Percentiles rank a stretch among this genome's conserved stretches.
phyloP scores from a whole-genome alignment of 37 sponge, comb jelly and placozoan species.

The Beroe ovata region DNA sequence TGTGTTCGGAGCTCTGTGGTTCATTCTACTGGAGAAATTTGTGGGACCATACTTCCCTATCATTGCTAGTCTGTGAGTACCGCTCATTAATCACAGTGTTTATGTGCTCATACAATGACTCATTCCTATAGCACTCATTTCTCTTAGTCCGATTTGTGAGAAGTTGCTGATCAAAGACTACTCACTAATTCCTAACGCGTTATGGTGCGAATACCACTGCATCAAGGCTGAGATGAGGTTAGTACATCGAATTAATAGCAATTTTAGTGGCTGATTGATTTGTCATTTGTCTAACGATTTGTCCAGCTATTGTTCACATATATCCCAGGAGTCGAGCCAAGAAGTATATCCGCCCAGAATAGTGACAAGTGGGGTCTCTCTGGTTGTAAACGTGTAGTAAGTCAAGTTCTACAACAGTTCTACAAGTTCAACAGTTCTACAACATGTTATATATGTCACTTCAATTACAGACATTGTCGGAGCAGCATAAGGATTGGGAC shows the following conservation, averaged over 20 bases:
- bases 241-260: not conserved
- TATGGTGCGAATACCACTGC: conserved; percentile 64
- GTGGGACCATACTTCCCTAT: conserved; percentile 65
- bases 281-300: no score
- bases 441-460: no score
- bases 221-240: conserved; percentile 53
- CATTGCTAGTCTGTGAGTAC: conserved; percentile 25
- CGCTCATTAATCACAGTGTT: not conserved
- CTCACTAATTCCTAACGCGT: conserved; percentile 57
- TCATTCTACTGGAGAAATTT: conserved; percentile 58
- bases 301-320: no score
- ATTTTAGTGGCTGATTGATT: not conserved
- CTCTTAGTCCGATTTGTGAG: conserved; percentile 55
- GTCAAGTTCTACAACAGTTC: no score
- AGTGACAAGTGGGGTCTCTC: no score
- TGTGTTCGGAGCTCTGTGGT: conserved; percentile 18
- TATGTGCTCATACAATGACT: no score
- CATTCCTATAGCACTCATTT: no score
- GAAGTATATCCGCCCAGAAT: conserved; percentile 29
- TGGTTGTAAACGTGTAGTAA: no score
- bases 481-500: no score
- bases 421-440: no score
- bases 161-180: conserved; percentile 57
- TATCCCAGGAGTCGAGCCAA: conserved; percentile 37
- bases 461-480: no score